A percentile compares a stretch with the other conserved stretches of the same genome.
Evolutionary conservation across 2,113 vertebrate genomes (phyloP).

Genomic region (Scatophagus argus): DNA sequence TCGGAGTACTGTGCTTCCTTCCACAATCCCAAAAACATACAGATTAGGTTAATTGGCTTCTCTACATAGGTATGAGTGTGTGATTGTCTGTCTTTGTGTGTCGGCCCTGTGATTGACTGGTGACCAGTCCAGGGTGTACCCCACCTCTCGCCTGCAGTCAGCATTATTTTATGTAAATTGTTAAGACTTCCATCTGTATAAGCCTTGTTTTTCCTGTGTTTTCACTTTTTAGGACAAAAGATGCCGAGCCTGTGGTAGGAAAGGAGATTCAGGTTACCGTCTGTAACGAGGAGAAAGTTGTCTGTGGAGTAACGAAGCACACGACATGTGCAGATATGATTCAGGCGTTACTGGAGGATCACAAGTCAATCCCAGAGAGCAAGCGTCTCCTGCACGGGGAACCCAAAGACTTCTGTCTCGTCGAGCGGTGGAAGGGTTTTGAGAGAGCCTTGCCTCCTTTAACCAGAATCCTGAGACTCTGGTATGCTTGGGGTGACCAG

Average conservation of each 20-base stretch:
- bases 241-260: slow-evolving; percentile 85
- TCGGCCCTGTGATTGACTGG: too few species aligned
- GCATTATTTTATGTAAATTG: too few species aligned
- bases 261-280: slow-evolving; percentile 95
- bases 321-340: slow-evolving; percentile 93
- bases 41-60: too few species aligned
- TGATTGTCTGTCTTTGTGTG: too few species aligned
- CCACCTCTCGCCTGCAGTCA: too few species aligned
- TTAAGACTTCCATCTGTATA: background rate
- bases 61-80: too few species aligned
- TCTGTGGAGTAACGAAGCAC: slow-evolving; percentile 93
- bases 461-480: slow-evolving; percentile 93
- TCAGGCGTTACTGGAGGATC: slow-evolving; percentile 93
- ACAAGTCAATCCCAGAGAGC: slow-evolving; percentile 86
- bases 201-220: slow-evolving; percentile 16
- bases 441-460: slow-evolving; percentile 92
- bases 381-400: slow-evolving; percentile 89
- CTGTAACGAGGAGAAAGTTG: slow-evolving; percentile 94
- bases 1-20: too few species aligned
- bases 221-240: slow-evolving; percentile 84
- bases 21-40: too few species aligned
- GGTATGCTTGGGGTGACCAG: slow-evolving; percentile 96
- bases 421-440: slow-evolving; percentile 95
- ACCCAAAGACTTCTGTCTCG: slow-evolving; percentile 91
- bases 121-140: too few species aligned